These are phyloP conservation scores for Xanthorhoe designata DNA, from an alignment of 2,888 invertebrate genomes.

Conservation along the genomic window DNA sequence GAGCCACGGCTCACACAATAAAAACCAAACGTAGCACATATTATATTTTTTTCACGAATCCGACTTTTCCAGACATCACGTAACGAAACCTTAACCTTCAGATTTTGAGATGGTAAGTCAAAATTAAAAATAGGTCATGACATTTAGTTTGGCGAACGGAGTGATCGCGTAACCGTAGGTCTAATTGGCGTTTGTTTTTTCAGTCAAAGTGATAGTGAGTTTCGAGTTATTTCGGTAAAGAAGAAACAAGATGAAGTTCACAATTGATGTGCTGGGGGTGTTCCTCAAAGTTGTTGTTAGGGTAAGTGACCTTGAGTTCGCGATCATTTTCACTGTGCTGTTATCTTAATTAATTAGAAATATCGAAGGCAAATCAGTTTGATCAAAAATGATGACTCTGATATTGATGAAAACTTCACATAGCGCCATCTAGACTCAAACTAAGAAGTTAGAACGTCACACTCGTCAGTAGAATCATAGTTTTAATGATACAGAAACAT, in stretches of 20 bases:
- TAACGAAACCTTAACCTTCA: constrained; percentile 37
- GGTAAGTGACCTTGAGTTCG: constrained; percentile 63
- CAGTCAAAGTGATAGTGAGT: constrained; percentile 75
- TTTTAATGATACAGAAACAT: too few species aligned
- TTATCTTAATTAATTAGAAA: neutral
- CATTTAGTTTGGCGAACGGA: constrained; percentile 39
- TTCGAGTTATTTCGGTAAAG: constrained; percentile 51
- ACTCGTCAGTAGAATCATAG: too few species aligned
- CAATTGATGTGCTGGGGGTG: constrained; percentile 80
- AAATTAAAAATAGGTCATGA: constrained; percentile 40
- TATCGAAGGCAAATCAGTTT: too few species aligned
- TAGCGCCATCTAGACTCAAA: too few species aligned
- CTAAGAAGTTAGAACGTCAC: too few species aligned
- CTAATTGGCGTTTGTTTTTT: constrained; percentile 61
- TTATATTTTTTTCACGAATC: constrained; percentile 78
- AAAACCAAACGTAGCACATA: constrained; percentile 81
- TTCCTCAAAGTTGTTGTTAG: constrained; percentile 82
- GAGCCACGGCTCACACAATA: constrained; percentile 65
- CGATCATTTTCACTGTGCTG: neutral
- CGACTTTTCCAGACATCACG: constrained; percentile 64
- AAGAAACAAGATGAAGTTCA: constrained; percentile 78
- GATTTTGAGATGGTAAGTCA: constrained; percentile 54
- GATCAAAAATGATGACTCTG: too few species aligned
- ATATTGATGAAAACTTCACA: too few species aligned
- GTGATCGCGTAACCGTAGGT: constrained; percentile 44